A percentile compares a stretch with the other conserved stretches of the same genome.
Conservation (phyloP, 2,888 invertebrate species). For the Erynnis tages region DNA sequence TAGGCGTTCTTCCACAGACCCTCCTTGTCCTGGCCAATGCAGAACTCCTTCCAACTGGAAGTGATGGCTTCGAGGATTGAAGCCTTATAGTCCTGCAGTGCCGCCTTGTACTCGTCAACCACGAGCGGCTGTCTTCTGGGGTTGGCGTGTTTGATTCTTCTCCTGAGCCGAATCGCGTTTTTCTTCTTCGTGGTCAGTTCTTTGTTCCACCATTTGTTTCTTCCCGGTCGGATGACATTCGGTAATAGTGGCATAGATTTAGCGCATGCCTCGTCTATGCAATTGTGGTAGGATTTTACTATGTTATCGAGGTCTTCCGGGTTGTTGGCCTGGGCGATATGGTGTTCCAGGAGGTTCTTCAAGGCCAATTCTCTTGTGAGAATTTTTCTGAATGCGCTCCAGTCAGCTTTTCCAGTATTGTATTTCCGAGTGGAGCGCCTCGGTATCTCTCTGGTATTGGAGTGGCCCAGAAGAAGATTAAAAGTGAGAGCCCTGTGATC, state of each 20-base stretch:
- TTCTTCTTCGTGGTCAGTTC: conserved; percentile 1
- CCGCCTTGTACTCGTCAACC: too few relatives aligned
- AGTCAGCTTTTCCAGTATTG: background rate
- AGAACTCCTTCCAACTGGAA: conserved; percentile 29
- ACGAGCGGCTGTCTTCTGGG: too few relatives aligned
- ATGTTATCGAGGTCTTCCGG: background rate
- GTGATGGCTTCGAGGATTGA: too few relatives aligned
- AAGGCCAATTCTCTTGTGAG: background rate
- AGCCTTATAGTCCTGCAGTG: too few relatives aligned
- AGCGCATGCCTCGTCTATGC: background rate
- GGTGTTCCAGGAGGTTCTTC: background rate
- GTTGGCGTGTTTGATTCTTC: too few relatives aligned
- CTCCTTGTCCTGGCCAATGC: conserved; percentile 20
- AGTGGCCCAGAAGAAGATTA: background rate
- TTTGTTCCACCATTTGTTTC: conserved; percentile 7
- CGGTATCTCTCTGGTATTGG: background rate
- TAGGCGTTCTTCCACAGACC: conserved; percentile 29
- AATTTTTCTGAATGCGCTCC: background rate
- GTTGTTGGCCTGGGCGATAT: background rate
- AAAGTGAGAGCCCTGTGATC: background rate
- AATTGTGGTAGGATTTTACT: background rate
- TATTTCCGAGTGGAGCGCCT: background rate
- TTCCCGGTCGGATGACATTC: background rate
- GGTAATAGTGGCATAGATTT: background rate
- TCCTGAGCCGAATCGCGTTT: conserved; percentile 7